Evolutionary conservation across 2,797 vertebrate genomes (phyloP).

Genomic region (Oryzias sinensis): DNA sequence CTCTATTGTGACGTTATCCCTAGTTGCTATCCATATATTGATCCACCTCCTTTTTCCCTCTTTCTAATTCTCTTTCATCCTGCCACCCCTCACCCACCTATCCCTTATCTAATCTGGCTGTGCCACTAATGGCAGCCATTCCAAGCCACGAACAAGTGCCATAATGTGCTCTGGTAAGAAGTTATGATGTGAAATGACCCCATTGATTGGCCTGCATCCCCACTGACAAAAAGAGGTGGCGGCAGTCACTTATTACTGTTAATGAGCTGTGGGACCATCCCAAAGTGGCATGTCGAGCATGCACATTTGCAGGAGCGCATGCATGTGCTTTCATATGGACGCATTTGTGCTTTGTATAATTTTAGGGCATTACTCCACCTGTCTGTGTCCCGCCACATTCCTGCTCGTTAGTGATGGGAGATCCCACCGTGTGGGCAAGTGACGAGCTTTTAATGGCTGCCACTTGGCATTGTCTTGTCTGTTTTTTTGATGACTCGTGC

Average conservation of each 20-base stretch:
- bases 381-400: conserved; percentile 58
- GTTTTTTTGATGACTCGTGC: conserved; percentile 64
- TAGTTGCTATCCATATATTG: conserved; percentile 74
- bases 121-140: conserved; percentile 76
- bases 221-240: conserved; percentile 80
- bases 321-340: conserved; percentile 13
- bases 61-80: conserved; percentile 67
- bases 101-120: conserved; percentile 78
- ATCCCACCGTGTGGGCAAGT: conserved; percentile 57
- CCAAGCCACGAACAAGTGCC: conserved; percentile 75
- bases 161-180: conserved; percentile 78
- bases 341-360: conserved; percentile 52
- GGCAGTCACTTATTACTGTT: conserved; percentile 81
- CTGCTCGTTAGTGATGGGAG: conserved; percentile 64
- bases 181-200: conserved; percentile 84
- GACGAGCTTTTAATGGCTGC: conserved; percentile 74
- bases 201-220: conserved; percentile 81
- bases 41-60: conserved; percentile 67
- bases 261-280: conserved; percentile 79
- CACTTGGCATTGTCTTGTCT: conserved; percentile 62
- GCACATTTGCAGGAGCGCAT: conserved; percentile 8
- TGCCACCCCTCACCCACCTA: conserved; percentile 44
- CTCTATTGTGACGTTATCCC: conserved; percentile 75
- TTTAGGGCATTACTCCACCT: conserved; percentile 60
- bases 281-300: conserved; percentile 61